Base-by-base conservation (phyloP, 2,888 invertebrate genomes). In the Pantelozetes paolii region DNA sequence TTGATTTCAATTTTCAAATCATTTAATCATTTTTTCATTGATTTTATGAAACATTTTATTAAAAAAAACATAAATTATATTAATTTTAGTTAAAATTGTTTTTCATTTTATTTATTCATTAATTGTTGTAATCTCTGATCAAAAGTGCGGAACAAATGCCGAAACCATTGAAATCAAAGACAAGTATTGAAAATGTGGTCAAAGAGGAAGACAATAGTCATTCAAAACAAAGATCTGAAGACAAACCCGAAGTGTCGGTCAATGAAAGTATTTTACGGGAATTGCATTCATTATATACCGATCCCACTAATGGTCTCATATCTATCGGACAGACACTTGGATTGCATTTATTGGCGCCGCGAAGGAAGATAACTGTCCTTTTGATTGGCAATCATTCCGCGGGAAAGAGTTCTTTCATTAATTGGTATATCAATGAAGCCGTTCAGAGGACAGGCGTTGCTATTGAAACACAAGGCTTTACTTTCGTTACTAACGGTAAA, bases 401-500 rank as follows among this genome's bases (percentile, higher is more conserved):
- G 48, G 86, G 86, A 5, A 86, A 86, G 79, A 86, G 85, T 74
- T 84, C 85, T 26, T 86, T 86, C 79, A 86, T 86, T 75, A 86
- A 86, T 78, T 86, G 86, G 86, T 86, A 80, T 81, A 82, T 86
- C 74, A 86, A 86, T 77, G 86, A 86, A 78, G 85, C 85, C 79
- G 84, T 86, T 6, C 85, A 86, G 79, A 84, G 83, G 77, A 86
- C 86, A 30, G 86, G 86, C 18, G 86, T 86, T 71, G 86, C 86
- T n/a, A 86, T 86, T 77, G 86, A 86, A 79, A 86, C 86, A 1
- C 86, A 86, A 78, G 86, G 86, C 1, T 86, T 86, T 78, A 83
- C 84, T 48, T 83, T 86, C 78, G 84, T 86, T 18, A 86, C 85
- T 0, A 85, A 84, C 80, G 86, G 86, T 18, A 82, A 83, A 74